phyloP scores from a whole-genome alignment of 1,140 invertebrate genomes.

The Drosophila parvula region DNA sequence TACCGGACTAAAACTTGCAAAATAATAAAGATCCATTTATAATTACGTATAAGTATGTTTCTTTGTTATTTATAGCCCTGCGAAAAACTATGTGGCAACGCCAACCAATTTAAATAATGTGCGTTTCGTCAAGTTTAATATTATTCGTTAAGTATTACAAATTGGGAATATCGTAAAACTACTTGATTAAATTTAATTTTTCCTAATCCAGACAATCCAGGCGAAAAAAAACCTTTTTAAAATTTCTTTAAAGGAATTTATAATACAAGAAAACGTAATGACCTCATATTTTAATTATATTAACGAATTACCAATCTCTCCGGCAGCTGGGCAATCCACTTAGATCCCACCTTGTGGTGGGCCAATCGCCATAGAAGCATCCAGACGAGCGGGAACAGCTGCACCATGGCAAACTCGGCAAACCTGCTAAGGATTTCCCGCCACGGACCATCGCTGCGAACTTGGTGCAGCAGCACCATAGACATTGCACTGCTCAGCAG shows the following conservation, averaged over 20 bases:
- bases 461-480: slow-evolving; percentile 15
- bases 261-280: no score
- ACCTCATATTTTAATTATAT: neutral
- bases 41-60: no score
- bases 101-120: no score
- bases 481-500: slow-evolving; percentile 48
- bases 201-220: no score
- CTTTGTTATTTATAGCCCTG: neutral
- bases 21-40: no score
- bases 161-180: no score
- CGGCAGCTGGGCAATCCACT: slow-evolving; percentile 7
- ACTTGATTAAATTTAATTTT: no score
- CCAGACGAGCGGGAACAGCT: slow-evolving; percentile 37
- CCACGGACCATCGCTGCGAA: slow-evolving; percentile 7
- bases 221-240: no score
- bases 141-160: neutral
- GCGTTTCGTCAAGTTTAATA: neutral
- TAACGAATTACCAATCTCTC: neutral
- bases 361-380: slow-evolving; percentile 24
- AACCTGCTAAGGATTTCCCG: slow-evolving; percentile 19
- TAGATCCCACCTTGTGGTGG: slow-evolving; percentile 6
- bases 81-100: neutral
- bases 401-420: slow-evolving; percentile 19
- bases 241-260: neutral
- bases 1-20: no score